A percentile compares a stretch with the other conserved stretches of the same genome.
These are phyloP conservation scores for Ramphastos sulfuratus DNA, from an alignment of 2,113 vertebrate genomes.

Conservation along the genomic window DNA sequence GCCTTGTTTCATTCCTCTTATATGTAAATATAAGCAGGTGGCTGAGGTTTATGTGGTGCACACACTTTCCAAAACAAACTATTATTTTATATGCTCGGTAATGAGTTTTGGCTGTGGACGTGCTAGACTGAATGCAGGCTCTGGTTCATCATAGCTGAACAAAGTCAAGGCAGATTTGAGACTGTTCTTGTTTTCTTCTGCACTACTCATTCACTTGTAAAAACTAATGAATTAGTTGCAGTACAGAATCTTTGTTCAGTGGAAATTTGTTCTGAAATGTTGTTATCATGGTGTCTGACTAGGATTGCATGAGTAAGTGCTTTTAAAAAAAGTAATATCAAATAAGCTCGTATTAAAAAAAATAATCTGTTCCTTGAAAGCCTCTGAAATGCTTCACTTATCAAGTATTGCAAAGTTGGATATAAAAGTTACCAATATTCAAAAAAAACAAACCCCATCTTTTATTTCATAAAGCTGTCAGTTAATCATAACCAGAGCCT, in stretches of 20 bases:
- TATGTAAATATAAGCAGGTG: neutral
- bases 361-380: neutral
- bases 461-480: neutral
- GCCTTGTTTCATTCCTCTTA: neutral
- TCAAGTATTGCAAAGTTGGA: neutral
- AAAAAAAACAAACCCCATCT: neutral
- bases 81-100: neutral
- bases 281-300: neutral
- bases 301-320: neutral
- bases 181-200: neutral
- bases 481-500: constrained; percentile 4
- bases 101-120: neutral
- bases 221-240: neutral
- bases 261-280: constrained; percentile 1
- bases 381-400: neutral
- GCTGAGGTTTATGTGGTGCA: neutral
- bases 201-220: neutral
- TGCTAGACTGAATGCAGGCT: neutral
- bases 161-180: neutral
- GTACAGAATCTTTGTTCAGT: neutral
- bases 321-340: neutral
- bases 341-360: neutral
- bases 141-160: neutral
- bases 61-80: neutral
- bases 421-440: neutral